Evolutionary conservation across 30 jellyfish, hydroid and myxozoan species (phyloP).

Genomic region (Aurelia sp.): DNA sequence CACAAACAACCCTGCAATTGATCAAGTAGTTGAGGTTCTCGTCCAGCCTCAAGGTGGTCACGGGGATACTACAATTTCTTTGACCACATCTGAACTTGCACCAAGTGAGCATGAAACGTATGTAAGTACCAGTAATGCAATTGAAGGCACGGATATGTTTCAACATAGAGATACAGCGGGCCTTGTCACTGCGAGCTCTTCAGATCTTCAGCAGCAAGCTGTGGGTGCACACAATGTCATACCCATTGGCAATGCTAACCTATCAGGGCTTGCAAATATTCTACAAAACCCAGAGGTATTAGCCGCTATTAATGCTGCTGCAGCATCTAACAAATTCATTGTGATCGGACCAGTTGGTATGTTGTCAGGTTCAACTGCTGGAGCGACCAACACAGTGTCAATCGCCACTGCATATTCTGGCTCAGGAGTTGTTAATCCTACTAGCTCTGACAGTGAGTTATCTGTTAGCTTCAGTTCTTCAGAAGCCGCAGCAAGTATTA

Average conservation of each 20-base stretch:
- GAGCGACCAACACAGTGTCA: conserved; percentile 60
- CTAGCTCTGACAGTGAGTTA: conserved; percentile 12
- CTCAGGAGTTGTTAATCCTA: conserved; percentile 11
- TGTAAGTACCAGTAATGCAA: conserved; percentile 35
- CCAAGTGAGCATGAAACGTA: conserved; percentile 23
- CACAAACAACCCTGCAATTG: conserved; percentile 66
- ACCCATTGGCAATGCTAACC: conserved; percentile 78
- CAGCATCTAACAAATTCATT: conserved; percentile 96
- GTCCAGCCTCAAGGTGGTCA: conserved; percentile 88
- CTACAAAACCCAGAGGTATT: conserved; percentile 97
- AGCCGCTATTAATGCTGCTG: conserved; percentile 98
- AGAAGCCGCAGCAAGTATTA: conserved; percentile 12
- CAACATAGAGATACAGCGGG: conserved; percentile 47
- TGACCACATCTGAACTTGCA: conserved; percentile 68
- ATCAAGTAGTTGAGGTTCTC: conserved; percentile 98
- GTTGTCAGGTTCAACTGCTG: conserved; percentile 80
- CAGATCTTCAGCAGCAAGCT: conserved; percentile 75
- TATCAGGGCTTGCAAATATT: conserved; percentile 97
- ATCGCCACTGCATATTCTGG: conserved; percentile 63
- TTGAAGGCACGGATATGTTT: conserved; percentile 35
- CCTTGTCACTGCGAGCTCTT: conserved; percentile 55
- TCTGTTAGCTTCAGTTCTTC: conserved; percentile 8
- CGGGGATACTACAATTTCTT: conserved; percentile 66
- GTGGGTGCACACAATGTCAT: conserved; percentile 72
- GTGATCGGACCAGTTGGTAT: conserved; percentile 99